Base-by-base conservation (phyloP, 2,797 vertebrate species). In the Danio albolineatus region DNA sequence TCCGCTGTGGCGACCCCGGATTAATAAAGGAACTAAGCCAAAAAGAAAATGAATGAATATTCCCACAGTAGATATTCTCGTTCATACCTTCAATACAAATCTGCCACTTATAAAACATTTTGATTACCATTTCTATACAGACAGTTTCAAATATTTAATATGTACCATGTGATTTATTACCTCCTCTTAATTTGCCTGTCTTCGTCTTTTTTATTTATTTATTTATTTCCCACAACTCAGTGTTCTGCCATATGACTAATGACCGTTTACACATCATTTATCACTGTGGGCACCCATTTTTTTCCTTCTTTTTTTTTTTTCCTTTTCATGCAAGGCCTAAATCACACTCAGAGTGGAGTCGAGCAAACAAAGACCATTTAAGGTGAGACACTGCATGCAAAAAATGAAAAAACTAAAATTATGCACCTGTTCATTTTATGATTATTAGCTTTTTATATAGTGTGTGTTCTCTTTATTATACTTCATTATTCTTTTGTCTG, bases 181-280 rank as follows among this genome's bases (percentile, higher is more conserved):
- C 64, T 60, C 64, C 39, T 76, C 59, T 67, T 84, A 79, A 75
- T 82, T 66, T 79, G 56, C 80, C 73, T 28, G 48, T 79, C 79
- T 62, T 57, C 2, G 36, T 70, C 41, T 41, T 67, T 69, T 56
- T 43, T 28, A 3, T 28, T 28, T 28, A 28, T 28, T 28, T 51
- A 13, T 46, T 12, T 72, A 51, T 53, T 65, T 39, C 44, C 36
- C 28, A 17, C 16, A 79, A 57, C 71, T 44, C 62, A 75, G 65
- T 71, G 57, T 46, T 69, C 72, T 62, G 73, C 85, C 78, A 76
- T 72, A 79, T 81, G 80, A 84, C 74, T 73, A 80, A 86, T 80
- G 71, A 48, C 49, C 66, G 53, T 79, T 78, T 76, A 79, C 81
- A 70, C 73, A 73, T 66, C 76, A 82, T 84, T 84, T 79, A 76